Percentiles rank a stretch among this genome's conserved stretches.
These are phyloP conservation scores for Mechanitis mazaeus DNA, from an alignment of 2,888 invertebrate genomes.

Conservation along the genomic window DNA sequence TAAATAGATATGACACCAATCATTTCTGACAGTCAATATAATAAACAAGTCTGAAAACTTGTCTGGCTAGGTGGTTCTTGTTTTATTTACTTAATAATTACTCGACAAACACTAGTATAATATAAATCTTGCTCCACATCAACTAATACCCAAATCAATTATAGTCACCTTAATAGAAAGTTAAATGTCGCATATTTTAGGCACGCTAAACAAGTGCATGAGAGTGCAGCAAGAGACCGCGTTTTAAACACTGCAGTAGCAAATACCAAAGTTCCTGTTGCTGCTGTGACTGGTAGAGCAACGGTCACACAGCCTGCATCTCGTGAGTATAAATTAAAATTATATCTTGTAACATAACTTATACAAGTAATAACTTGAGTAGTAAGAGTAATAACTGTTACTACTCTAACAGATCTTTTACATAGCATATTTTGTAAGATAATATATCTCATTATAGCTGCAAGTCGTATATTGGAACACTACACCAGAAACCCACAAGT, in stretches of 20 bases:
- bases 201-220: conserved; percentile 78
- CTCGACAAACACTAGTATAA: too few species aligned
- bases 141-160: not conserved
- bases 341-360: not conserved
- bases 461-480: conserved; percentile 65
- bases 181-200: conserved; percentile 40
- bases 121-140: too few species aligned
- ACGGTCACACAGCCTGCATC: conserved; percentile 58
- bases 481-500: conserved; percentile 59
- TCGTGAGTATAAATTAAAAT: conserved; percentile 46
- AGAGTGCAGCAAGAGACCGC: conserved; percentile 75
- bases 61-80: too few species aligned
- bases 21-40: too few species aligned
- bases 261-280: conserved; percentile 65
- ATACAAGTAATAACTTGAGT: too few species aligned
- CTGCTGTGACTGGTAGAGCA: conserved; percentile 65
- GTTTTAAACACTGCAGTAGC: conserved; percentile 59
- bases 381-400: too few species aligned
- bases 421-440: not conserved
- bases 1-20: too few species aligned
- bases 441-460: conserved; percentile 42
- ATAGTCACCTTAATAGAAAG: not conserved
- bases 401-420: too few species aligned
- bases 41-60: too few species aligned
- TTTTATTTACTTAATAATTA: too few species aligned